Evolutionary conservation across 2,888 invertebrate species (phyloP), one percentile per base, ranked within the genome.

Genomic region (Ochlodes sylvanus): DNA sequence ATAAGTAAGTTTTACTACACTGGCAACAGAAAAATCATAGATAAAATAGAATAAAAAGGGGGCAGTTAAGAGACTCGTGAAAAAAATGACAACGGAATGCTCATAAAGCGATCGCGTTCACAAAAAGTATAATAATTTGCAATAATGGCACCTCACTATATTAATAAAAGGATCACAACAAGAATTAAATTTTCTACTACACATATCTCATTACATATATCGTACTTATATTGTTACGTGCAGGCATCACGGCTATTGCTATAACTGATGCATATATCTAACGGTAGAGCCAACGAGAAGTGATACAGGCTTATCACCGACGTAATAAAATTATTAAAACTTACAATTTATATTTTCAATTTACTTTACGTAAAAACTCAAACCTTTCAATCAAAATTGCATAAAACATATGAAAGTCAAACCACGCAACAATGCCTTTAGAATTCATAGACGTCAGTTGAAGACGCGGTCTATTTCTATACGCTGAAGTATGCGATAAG

Each of bases 141-240:
- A 82, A 83, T 84, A 87, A 92, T 92, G 92, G 92, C 92, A 91
- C 92, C 91, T 88, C 83, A 81, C 88, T 88, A 88, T 81, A 83
- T 80, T 81, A 82, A 74, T 71, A 74, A 84, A 79, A 82, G 79
- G 82, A 89, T 89, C 88, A 90, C 88, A 88, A 87, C 85, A 81
- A 83, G 74, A 83, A 70, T 79, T 79, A 78, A 83, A 70, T 79
- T 79, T 79, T 73, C 75, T 74, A 77, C 75, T 76, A 67, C 56
- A 41, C 27, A 75, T 74, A 77, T 74, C 78, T 75, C 60, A 75
- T 71, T 60, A 65, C 47, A 66, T 65, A 69, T 65, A 64, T 66
- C 61, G 64, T 61, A 70, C 47, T 64, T 69, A 69, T 58, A 71
- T 70, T 64, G 63, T 71, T 75, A 75, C 73, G 75, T 77, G 76